A percentile compares a stretch with the other conserved stretches of the same genome.
Evolutionary conservation across 1,140 invertebrate species (phyloP).

Genomic region (Zeugodacus cucurbitae): DNA sequence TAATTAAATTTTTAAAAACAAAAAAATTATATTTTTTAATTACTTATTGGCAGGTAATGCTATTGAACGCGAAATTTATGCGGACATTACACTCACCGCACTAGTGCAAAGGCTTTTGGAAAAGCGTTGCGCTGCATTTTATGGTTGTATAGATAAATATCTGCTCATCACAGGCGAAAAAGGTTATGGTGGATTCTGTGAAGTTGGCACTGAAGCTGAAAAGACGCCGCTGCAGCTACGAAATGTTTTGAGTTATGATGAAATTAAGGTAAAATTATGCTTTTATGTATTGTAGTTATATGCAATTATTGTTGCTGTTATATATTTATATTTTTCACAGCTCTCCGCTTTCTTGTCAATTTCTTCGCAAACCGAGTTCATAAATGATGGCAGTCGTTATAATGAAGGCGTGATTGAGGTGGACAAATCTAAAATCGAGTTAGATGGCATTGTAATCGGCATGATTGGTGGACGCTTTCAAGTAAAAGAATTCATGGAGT

Average conservation of each 20-base stretch:
- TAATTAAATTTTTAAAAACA: neutral
- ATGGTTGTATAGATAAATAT: slow-evolving; percentile 64
- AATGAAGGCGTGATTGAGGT: slow-evolving; percentile 68
- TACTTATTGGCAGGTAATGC: neutral
- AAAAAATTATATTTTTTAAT: neutral
- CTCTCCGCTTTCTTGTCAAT: slow-evolving; percentile 72
- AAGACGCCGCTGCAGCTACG: neutral
- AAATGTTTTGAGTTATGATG: slow-evolving; percentile 45
- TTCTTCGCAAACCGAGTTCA: slow-evolving; percentile 73
- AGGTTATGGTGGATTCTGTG: slow-evolving; percentile 67
- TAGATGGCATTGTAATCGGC: slow-evolving; percentile 61
- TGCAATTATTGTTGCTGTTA: neutral
- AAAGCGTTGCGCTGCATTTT: slow-evolving; percentile 68
- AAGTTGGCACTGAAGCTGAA: slow-evolving; percentile 64
- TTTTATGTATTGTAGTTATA: neutral
- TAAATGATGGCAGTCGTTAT: slow-evolving; percentile 72
- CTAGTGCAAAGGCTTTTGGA: slow-evolving; percentile 68
- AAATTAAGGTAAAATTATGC: slow-evolving; percentile 35
- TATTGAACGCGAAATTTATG: slow-evolving; percentile 47
- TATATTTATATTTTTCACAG: slow-evolving; percentile 48
- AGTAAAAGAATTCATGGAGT: slow-evolving; percentile 69
- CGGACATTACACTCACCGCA: slow-evolving; percentile 56
- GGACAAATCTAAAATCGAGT: slow-evolving; percentile 50
- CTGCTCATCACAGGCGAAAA: slow-evolving; percentile 63
- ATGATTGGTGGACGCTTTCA: slow-evolving; percentile 69